Evolutionary conservation across 2,797 vertebrate genomes (phyloP).

Genomic region (Megalops cyprinoides): DNA sequence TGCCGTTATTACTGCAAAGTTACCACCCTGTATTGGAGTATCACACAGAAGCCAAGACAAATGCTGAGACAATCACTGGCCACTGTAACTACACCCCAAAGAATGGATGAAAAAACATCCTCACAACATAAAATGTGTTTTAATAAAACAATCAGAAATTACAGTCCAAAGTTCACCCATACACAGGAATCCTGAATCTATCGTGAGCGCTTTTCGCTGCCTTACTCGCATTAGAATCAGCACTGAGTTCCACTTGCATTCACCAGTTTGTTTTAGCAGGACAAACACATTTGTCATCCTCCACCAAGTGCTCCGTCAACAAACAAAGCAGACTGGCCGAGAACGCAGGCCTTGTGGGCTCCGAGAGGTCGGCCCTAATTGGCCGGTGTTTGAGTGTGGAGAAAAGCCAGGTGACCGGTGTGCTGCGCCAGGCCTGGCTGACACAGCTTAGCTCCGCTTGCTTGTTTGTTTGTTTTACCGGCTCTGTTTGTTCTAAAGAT

Average conservation of each 20-base stretch:
- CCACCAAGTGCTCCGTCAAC: conserved; percentile 56
- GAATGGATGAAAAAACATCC: too few relatives aligned
- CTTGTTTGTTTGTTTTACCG: conserved; percentile 71
- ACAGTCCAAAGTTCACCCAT: too few relatives aligned
- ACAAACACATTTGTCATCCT: conserved; percentile 58
- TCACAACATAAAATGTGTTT: too few relatives aligned
- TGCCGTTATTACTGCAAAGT: too few relatives aligned
- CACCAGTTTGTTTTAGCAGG: conserved; percentile 63
- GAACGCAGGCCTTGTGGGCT: conserved; percentile 47
- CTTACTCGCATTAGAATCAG: too few relatives aligned
- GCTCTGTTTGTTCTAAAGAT: conserved; percentile 68
- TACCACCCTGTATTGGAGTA: too few relatives aligned
- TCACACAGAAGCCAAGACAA: too few relatives aligned
- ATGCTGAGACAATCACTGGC: too few relatives aligned
- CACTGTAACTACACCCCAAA: too few relatives aligned
- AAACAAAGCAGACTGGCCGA: conserved; percentile 53
- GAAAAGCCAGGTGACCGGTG: conserved; percentile 56
- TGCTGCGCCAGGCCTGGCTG: conserved; percentile 53
- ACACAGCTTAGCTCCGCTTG: conserved; percentile 41
- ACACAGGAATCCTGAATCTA: background rate
- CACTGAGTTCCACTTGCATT: conserved; percentile 54
- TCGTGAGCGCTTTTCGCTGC: background rate
- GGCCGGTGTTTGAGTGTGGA: conserved; percentile 56
- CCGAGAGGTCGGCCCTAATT: conserved; percentile 47
- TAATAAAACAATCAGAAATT: too few relatives aligned